Evolutionary conservation across 2,888 invertebrate genomes (phyloP).

Genomic region (Ophonus ardosiacus): DNA sequence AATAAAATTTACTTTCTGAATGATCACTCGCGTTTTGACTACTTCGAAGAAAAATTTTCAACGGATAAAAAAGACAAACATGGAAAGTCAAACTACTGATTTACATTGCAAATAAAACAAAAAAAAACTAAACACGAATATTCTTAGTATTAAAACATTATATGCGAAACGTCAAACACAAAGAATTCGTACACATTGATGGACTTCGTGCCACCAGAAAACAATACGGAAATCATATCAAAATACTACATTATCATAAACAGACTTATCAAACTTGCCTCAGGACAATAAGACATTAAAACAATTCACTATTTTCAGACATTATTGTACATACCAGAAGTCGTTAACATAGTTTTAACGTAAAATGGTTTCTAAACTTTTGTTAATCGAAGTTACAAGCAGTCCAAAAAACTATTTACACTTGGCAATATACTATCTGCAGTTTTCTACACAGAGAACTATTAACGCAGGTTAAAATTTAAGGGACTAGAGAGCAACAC

Average conservation of each 20-base stretch:
- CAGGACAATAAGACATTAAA: slow-evolving; percentile 48
- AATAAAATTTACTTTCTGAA: slow-evolving; percentile 3
- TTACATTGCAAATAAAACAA: slow-evolving; percentile 45
- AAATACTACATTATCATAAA: slow-evolving; percentile 56
- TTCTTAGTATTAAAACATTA: slow-evolving; percentile 16
- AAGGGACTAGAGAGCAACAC: slow-evolving; percentile 60
- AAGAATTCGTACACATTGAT: slow-evolving; percentile 32
- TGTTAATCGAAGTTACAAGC: slow-evolving; percentile 47
- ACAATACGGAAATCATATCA: slow-evolving; percentile 50
- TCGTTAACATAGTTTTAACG: slow-evolving; percentile 50
- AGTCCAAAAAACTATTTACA: slow-evolving; percentile 58
- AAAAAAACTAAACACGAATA: slow-evolving; percentile 31
- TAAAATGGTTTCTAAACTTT: slow-evolving; percentile 14
- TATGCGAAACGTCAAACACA: slow-evolving; percentile 31
- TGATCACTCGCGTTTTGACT: slow-evolving; percentile 1
- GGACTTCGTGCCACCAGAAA: slow-evolving; percentile 38
- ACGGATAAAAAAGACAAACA: slow-evolving; percentile 17
- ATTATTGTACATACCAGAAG: slow-evolving; percentile 54
- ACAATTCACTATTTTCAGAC: slow-evolving; percentile 38
- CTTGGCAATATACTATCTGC: slow-evolving; percentile 47
- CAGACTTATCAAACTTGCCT: slow-evolving; percentile 58
- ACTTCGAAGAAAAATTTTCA: neutral
- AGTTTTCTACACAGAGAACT: slow-evolving; percentile 53
- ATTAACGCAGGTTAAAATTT: slow-evolving; percentile 55
- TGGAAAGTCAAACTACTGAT: slow-evolving; percentile 27